These are phyloP conservation scores for Misgurnus mizolepis DNA, from an alignment of 2,113 vertebrate genomes.

Conservation along the genomic window DNA sequence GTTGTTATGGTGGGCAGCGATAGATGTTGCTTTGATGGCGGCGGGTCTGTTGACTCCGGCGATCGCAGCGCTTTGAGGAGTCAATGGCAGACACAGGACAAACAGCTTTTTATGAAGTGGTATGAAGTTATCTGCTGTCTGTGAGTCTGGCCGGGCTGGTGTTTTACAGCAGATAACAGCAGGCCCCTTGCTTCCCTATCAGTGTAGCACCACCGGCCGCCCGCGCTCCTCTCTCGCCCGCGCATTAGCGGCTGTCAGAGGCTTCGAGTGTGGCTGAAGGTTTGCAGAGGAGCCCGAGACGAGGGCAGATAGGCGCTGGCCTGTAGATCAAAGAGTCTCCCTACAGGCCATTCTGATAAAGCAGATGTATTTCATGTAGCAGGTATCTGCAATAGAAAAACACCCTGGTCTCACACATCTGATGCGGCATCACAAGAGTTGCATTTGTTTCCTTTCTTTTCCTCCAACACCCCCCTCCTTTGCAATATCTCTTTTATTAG, in stretches of 20 bases:
- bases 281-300: conserved; percentile 75
- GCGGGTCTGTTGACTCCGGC: conserved; percentile 27
- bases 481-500: conserved; percentile 33
- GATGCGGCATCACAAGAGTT: conserved; percentile 43
- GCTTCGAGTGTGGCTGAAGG: conserved; percentile 82
- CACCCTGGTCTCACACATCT: conserved; percentile 27
- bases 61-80: conserved; percentile 38
- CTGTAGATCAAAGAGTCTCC: conserved; percentile 91
- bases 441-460: conserved; percentile 22
- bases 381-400: conserved; percentile 48
- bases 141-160: conserved; percentile 67
- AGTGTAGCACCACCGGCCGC: conserved; percentile 80
- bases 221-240: conserved; percentile 82
- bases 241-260: conserved; percentile 89
- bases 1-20: neutral
- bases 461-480: neutral
- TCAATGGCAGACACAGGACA: conserved; percentile 52
- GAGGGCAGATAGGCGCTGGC: conserved; percentile 87
- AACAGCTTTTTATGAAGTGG: conserved; percentile 62
- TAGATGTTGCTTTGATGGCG: conserved; percentile 50
- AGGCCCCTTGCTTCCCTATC: conserved; percentile 75
- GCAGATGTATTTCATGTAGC: conserved; percentile 68
- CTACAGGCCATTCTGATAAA: conserved; percentile 84
- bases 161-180: conserved; percentile 84
- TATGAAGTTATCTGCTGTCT: conserved; percentile 59